These are phyloP conservation scores for Oreochromis niloticus DNA, from an alignment of 2,113 vertebrate genomes.

Conservation along the genomic window DNA sequence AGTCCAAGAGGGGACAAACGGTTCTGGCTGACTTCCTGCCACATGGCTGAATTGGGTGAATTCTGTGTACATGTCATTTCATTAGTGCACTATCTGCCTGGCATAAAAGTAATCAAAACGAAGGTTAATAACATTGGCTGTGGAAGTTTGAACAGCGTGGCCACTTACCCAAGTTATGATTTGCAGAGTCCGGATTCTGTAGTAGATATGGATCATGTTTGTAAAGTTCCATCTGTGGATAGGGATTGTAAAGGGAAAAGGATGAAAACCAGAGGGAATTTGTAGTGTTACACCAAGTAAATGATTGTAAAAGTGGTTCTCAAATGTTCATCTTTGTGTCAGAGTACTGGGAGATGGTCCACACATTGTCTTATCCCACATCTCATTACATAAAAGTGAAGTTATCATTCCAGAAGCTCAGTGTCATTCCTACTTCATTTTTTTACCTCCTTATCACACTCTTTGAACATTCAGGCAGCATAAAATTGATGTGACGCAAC, in stretches of 20 bases:
- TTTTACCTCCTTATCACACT: neutral
- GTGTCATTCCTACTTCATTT: neutral
- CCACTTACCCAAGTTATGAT: neutral
- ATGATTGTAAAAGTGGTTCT: neutral
- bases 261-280: rapidly evolving
- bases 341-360: neutral
- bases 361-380: rapidly evolving
- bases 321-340: neutral
- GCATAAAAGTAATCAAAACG: neutral
- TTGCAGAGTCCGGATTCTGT: neutral
- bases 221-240: neutral
- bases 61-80: neutral
- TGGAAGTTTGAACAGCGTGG: neutral
- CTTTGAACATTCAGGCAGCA: neutral
- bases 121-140: neutral
- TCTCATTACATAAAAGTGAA: neutral
- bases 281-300: neutral
- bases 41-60: neutral
- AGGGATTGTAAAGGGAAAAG: neutral
- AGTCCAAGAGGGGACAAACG: conserved; percentile 31
- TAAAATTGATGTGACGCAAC: neutral
- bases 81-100: neutral
- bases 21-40: neutral
- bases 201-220: neutral
- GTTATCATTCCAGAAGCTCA: neutral